Evolutionary conservation across 2,888 invertebrate species (phyloP), one percentile per base, ranked within the genome.

Genomic region (Taphrorychus bicolor): DNA sequence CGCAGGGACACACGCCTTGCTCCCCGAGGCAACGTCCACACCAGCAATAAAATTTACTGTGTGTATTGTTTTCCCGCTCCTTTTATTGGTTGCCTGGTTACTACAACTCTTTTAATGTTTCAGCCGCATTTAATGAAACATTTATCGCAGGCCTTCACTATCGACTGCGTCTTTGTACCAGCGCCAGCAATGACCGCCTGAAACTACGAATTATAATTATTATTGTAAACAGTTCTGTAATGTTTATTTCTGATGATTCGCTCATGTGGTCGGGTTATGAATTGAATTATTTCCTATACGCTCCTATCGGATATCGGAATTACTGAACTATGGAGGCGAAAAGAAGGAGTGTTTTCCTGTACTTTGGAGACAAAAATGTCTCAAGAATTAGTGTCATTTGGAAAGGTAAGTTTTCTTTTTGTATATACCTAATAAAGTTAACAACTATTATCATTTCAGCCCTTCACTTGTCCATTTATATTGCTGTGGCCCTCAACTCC

Each of bases 171-270:
- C 2, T 17, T 45, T 45, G 32, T 3, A 32, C 32, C 1, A 32
- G 32, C 1, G 32, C 3, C 32, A 32, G 11, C 32, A 32, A 7
- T 32, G 45, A 45, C 17, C 17, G 45, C 21, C 51, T 22, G 16
- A 51, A 51, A 51, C 2, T 18, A n/a, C 16, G 45, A 17, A 18
- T 14, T 18, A 14, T 17, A 45, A 51, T 11, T 51, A 18, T 21
- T 21, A 51, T 51, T 51, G 51, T 51, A 22, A 51, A 51, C 42
- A 68, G 64, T 69, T 74, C 72, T 69, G 77, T 76, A 76, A 76
- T 76, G 66, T 74, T 77, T 76, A 76, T 77, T 77, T 77, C 70
- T 56, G 72, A 73, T 72, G 73, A 71, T 75, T 71, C 64, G 58
- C 65, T 73, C 71, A 74, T 60, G 51, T 16, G 52, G 59, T 53